Conservation (phyloP, 1,140 invertebrate species). For the Macrobrachium rosenbergii region DNA sequence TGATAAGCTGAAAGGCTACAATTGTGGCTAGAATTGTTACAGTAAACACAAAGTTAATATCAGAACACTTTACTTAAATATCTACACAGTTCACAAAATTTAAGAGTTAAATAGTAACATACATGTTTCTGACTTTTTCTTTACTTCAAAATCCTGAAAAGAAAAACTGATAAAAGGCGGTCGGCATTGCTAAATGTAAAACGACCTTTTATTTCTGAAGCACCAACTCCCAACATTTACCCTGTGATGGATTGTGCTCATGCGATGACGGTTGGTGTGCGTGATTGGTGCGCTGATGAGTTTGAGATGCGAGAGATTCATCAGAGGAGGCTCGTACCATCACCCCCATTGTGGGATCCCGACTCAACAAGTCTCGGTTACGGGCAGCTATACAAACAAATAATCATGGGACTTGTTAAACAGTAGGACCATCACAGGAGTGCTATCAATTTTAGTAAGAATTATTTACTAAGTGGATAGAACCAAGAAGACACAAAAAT, state of each 20-base stretch:
- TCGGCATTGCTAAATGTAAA: no score
- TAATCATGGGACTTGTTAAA: no score
- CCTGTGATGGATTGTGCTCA: slow-evolving; percentile 55
- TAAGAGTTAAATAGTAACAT: no score
- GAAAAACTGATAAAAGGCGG: neutral
- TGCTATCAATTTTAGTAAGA: slow-evolving; percentile 16
- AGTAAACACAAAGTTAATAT: no score
- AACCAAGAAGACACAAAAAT: no score
- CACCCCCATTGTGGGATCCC: slow-evolving; percentile 32
- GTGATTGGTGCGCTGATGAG: slow-evolving; percentile 47
- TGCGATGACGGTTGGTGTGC: slow-evolving; percentile 46
- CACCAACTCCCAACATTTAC: slow-evolving; percentile 46
- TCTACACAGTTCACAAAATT: no score
- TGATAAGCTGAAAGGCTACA: no score
- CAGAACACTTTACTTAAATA: no score
- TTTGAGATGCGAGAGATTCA: slow-evolving; percentile 55
- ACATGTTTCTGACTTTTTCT: no score
- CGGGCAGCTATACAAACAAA: slow-evolving; percentile 56
- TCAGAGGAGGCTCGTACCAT: slow-evolving; percentile 55
- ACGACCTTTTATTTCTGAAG: neutral
- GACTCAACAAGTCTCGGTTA: slow-evolving; percentile 59
- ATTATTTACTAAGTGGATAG: neutral
- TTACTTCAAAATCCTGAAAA: neutral
- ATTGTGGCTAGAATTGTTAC: no score
- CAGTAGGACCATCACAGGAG: neutral